These are phyloP conservation scores for Leguminivora glycinivorella DNA, from an alignment of 1,140 invertebrate species.

Conservation along the genomic window DNA sequence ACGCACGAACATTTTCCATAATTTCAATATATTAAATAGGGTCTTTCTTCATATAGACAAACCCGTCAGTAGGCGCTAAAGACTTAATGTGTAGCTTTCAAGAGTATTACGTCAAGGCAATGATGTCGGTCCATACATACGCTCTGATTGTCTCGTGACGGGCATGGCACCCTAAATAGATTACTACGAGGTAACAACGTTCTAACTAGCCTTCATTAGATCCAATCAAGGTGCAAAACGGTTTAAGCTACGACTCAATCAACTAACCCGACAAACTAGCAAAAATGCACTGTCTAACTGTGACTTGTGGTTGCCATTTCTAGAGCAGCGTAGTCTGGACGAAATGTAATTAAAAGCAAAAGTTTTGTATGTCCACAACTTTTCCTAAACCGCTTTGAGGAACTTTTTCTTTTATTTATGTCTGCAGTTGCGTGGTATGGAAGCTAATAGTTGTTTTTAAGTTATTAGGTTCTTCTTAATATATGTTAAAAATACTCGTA, in stretches of 20 bases:
- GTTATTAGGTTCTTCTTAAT: no score
- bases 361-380: not conserved
- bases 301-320: not conserved
- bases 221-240: not conserved
- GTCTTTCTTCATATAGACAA: no score
- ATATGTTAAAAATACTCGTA: no score
- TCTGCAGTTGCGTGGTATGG: not conserved
- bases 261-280: not conserved
- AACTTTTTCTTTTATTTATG: conserved; percentile 5
- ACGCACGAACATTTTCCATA: no score
- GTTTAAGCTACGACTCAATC: not conserved
- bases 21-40: no score
- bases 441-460: not conserved
- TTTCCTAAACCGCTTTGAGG: conserved; percentile 1
- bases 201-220: conserved; percentile 2
- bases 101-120: no score
- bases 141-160: no score
- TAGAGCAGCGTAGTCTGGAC: not conserved
- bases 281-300: not conserved
- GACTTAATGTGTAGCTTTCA: no score
- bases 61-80: no score
- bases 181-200: not conserved
- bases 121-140: no score
- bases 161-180: not conserved
- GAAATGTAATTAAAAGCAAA: not conserved